Conservation (phyloP, 1,140 invertebrate species). For the Trachelipus rathkii region DNA sequence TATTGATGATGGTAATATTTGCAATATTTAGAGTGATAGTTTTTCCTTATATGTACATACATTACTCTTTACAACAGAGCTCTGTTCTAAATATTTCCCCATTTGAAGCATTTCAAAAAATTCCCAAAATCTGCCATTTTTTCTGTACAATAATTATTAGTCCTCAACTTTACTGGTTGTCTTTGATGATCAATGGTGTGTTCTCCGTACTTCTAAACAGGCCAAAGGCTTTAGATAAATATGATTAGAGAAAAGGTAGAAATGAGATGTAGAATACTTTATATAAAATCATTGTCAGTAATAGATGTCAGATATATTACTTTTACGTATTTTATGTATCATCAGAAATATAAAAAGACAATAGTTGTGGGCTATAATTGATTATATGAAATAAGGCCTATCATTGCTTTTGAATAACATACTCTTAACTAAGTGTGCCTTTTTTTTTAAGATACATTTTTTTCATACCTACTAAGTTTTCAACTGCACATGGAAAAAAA, state of each 20-base stretch:
- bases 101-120: background rate
- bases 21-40: constrained; percentile 39
- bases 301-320: no score
- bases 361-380: no score
- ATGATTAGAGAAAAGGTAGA: constrained; percentile 17
- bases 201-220: constrained; percentile 28
- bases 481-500: no score
- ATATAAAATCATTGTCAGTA: no score
- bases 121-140: constrained; percentile 39
- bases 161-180: constrained; percentile 43
- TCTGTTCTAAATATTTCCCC: constrained; percentile 6
- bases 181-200: constrained; percentile 40
- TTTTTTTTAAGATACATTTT: no score
- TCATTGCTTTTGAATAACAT: no score
- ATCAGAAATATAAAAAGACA: no score
- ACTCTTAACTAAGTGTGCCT: no score
- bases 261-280: no score
- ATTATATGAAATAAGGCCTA: no score
- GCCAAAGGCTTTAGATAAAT: constrained; percentile 20
- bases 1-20: constrained; percentile 41
- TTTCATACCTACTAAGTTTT: no score
- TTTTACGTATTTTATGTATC: no score
- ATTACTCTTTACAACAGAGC: constrained; percentile 39
- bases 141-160: constrained; percentile 34
- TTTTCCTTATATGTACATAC: constrained; percentile 40